Evolutionary conservation across 2,888 invertebrate species (phyloP).

Genomic region (Calameuta filiformis): DNA sequence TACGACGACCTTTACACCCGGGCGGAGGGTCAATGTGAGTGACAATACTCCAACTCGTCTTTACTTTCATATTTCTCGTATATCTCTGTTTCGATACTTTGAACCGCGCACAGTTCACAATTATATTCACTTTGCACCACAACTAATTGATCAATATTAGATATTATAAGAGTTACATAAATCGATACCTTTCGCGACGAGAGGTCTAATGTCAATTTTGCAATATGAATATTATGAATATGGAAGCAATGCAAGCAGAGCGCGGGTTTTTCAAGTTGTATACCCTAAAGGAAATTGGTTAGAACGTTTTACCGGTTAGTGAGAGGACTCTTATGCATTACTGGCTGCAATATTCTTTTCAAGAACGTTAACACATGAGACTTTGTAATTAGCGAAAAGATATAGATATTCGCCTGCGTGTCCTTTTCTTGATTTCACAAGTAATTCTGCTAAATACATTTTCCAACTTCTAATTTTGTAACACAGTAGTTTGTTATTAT

Average conservation of each 20-base stretch:
- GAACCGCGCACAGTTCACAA: slow-evolving; percentile 47
- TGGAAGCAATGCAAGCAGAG: neutral
- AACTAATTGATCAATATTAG: slow-evolving; percentile 1
- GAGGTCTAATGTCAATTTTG: neutral
- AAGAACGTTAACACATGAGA: neutral
- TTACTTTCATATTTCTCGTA: slow-evolving; percentile 53
- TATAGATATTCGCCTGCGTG: neutral
- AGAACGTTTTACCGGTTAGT: neutral
- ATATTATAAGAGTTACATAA: neutral
- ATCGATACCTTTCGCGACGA: neutral
- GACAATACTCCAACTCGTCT: slow-evolving; percentile 57
- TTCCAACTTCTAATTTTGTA: neutral
- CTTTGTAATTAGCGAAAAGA: neutral
- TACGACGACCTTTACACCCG: slow-evolving; percentile 60
- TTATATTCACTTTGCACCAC: slow-evolving; percentile 18
- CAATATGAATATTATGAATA: neutral
- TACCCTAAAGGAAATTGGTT: neutral
- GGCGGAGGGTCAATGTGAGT: slow-evolving; percentile 66
- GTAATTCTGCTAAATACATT: neutral
- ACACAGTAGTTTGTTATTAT: neutral
- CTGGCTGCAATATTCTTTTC: neutral
- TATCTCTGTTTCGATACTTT: slow-evolving; percentile 53
- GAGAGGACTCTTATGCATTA: neutral
- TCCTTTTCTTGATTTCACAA: neutral
- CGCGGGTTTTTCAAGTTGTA: neutral